A percentile compares a stretch with the other conserved stretches of the same genome.
Conservation (phyloP, 2,888 invertebrate species). For the Marronus borbonicus region DNA sequence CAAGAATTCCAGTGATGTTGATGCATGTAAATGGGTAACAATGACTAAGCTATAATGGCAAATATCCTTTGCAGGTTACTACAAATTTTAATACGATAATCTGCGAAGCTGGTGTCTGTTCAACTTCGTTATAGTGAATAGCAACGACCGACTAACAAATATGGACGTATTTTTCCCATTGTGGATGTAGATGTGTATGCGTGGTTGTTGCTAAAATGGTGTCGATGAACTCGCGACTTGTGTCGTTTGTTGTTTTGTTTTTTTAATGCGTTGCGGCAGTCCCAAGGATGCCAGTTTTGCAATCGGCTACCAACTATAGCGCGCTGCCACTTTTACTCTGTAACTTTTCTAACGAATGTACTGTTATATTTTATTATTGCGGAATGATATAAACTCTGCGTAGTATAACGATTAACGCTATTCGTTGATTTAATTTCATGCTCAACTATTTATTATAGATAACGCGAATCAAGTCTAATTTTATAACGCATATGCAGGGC, state of each 20-base stretch:
- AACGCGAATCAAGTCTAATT: too few species aligned
- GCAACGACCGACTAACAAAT: neutral
- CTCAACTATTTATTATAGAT: too few species aligned
- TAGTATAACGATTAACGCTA: too few species aligned
- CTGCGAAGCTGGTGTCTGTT: too few species aligned
- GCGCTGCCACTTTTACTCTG: neutral
- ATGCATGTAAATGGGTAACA: too few species aligned
- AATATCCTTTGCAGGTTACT: too few species aligned
- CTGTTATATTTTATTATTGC: neutral
- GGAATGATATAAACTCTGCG: neutral
- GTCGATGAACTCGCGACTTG: constrained; percentile 13
- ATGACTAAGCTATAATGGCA: too few species aligned
- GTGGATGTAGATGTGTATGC: neutral
- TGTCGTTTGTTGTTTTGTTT: constrained; percentile 3
- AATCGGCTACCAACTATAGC: neutral
- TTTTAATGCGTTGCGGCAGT: neutral
- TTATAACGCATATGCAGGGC: too few species aligned
- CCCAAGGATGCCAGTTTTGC: constrained; percentile 6
- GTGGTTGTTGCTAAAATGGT: neutral
- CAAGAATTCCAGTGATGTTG: too few species aligned
- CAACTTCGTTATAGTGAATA: too few species aligned
- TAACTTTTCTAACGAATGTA: neutral
- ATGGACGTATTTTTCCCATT: neutral
- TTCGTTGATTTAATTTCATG: too few species aligned
- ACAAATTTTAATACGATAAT: too few species aligned